A percentile compares a stretch with the other conserved stretches of the same genome.
These are phyloP conservation scores for Nezara viridula DNA, from an alignment of 2,888 invertebrate species.

Conservation along the genomic window DNA sequence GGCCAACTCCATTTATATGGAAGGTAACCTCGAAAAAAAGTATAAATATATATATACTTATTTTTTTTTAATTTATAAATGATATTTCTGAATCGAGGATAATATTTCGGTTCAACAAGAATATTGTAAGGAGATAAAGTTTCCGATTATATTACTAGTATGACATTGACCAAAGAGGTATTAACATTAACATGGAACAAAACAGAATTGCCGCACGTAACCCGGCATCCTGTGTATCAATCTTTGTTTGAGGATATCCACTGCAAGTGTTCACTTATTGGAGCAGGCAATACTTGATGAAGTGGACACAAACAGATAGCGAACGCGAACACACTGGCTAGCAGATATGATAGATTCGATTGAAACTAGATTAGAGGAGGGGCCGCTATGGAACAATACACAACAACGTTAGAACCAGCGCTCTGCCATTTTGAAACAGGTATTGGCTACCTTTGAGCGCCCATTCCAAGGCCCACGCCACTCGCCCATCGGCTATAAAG, in stretches of 20 bases:
- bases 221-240: not conserved
- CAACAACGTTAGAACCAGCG: not conserved
- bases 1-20: too few relatives aligned
- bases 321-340: not conserved
- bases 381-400: not conserved
- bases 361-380: slow-evolving; percentile 1
- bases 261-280: not conserved
- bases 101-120: too few relatives aligned
- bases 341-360: not conserved
- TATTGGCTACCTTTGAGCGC: slow-evolving; percentile 16
- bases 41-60: too few relatives aligned
- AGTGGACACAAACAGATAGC: slow-evolving; percentile 1
- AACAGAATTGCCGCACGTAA: not conserved
- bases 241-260: not conserved
- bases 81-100: too few relatives aligned
- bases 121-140: too few relatives aligned
- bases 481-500: not conserved
- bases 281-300: not conserved
- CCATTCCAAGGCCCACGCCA: not conserved
- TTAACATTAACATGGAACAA: not conserved
- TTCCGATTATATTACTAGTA: too few relatives aligned
- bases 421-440: slow-evolving; percentile 3
- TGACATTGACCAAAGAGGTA: not conserved
- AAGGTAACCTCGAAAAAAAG: too few relatives aligned
- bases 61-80: too few relatives aligned